These are phyloP conservation scores for Caerostris darwini DNA, from an alignment of 1,140 invertebrate genomes.

Conservation along the genomic window DNA sequence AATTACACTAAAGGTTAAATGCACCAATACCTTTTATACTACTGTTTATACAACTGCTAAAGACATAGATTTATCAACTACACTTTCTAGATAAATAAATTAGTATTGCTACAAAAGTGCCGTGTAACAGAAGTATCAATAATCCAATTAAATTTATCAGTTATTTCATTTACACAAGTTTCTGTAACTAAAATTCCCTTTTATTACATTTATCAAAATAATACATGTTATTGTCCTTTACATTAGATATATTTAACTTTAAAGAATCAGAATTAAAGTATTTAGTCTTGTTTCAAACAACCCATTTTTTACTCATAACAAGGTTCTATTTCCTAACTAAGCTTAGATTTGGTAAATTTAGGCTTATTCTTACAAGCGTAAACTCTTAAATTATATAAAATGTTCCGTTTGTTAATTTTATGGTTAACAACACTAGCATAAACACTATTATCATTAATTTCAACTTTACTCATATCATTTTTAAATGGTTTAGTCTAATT, in stretches of 20 bases:
- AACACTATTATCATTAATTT: not conserved
- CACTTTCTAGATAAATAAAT: not conserved
- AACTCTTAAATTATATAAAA: no score
- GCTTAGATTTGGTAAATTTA: no score
- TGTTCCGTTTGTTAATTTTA: not conserved
- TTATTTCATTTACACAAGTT: not conserved
- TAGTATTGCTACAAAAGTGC: not conserved
- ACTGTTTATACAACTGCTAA: not conserved
- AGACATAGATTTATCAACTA: not conserved
- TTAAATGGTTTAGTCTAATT: not conserved
- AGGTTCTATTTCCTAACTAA: no score
- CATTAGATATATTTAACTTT: no score
- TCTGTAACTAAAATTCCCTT: no score
- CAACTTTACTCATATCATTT: not conserved
- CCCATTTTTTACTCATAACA: no score
- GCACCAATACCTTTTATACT: not conserved
- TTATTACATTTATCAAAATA: no score
- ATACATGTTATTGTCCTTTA: no score
- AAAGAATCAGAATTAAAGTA: no score
- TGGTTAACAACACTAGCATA: not conserved
- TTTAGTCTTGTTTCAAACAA: no score
- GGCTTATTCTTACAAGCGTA: no score
- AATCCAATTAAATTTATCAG: not conserved
- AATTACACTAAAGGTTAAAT: not conserved
- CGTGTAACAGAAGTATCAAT: not conserved